A percentile compares a stretch with the other conserved stretches of the same genome.
Evolutionary conservation across 2,113 vertebrate species (phyloP).

Genomic region (Nothobranchius kuhntae): DNA sequence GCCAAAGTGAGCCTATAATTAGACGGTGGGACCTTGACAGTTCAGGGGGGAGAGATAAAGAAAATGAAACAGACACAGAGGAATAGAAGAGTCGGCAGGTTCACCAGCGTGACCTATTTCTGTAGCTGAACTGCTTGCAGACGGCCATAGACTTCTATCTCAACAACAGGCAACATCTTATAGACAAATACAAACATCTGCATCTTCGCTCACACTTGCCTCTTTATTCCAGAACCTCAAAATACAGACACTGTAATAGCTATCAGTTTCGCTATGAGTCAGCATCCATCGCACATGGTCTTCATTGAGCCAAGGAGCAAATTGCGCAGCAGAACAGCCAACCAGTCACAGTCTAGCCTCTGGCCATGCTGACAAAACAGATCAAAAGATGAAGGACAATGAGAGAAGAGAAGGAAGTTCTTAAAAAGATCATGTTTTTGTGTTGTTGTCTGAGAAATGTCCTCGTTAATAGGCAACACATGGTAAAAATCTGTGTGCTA

Average conservation of each 20-base stretch:
- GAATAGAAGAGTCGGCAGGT: slow-evolving; percentile 34
- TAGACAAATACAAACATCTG: slow-evolving; percentile 56
- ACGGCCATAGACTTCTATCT: slow-evolving; percentile 49
- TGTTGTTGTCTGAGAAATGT: neutral
- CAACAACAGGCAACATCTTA: slow-evolving; percentile 42
- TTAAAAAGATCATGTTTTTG: neutral
- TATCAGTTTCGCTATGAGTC: slow-evolving; percentile 53
- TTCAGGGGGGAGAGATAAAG: slow-evolving; percentile 27
- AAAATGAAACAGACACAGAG: slow-evolving; percentile 20
- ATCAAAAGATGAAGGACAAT: slow-evolving; percentile 8
- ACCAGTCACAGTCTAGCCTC: slow-evolving; percentile 47
- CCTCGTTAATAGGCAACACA: neutral
- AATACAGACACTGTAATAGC: slow-evolving; percentile 53
- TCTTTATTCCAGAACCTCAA: slow-evolving; percentile 51
- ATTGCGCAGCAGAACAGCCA: slow-evolving; percentile 23
- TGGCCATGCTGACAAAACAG: slow-evolving; percentile 30
- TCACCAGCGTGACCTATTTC: slow-evolving; percentile 61
- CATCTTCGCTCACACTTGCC: slow-evolving; percentile 47
- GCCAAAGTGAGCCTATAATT: slow-evolving; percentile 51
- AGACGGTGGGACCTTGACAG: slow-evolving; percentile 51
- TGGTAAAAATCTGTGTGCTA: neutral
- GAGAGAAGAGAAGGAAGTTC: slow-evolving; percentile 14
- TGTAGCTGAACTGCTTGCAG: slow-evolving; percentile 43
- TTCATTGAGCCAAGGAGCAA: slow-evolving; percentile 52
- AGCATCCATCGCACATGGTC: slow-evolving; percentile 55